Percentiles rank a stretch among this genome's conserved stretches.
Evolutionary conservation across 2,888 invertebrate species (phyloP).

Genomic region (Acronicta psi): DNA sequence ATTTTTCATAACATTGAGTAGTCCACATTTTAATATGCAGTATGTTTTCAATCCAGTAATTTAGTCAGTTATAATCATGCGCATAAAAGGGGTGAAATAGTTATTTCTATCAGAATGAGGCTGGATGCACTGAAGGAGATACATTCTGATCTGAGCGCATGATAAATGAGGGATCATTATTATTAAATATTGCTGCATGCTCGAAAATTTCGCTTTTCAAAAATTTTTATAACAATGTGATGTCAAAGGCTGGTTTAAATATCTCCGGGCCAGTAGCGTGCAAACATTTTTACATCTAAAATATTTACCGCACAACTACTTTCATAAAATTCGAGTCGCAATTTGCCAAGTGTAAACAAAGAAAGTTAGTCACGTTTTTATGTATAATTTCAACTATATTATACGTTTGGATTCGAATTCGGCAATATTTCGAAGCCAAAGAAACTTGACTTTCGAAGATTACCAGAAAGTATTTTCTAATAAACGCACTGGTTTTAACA

Average conservation of each 20-base stretch:
- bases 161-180: slow-evolving; percentile 16
- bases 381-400: too few relatives aligned
- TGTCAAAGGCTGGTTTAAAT: slow-evolving; percentile 38
- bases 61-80: slow-evolving; percentile 34
- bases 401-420: too few relatives aligned
- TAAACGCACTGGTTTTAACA: slow-evolving; percentile 3
- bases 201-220: slow-evolving; percentile 30
- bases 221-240: slow-evolving; percentile 16
- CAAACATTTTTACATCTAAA: not conserved
- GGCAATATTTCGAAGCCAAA: too few relatives aligned
- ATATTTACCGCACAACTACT: too few relatives aligned
- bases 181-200: slow-evolving; percentile 35
- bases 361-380: not conserved
- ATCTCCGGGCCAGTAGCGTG: slow-evolving; percentile 14
- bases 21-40: slow-evolving; percentile 29
- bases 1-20: slow-evolving; percentile 26
- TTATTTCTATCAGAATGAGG: slow-evolving; percentile 52
- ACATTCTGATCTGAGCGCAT: slow-evolving; percentile 50
- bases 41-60: slow-evolving; percentile 49
- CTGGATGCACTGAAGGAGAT: slow-evolving; percentile 47
- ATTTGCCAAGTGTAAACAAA: not conserved
- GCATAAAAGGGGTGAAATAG: slow-evolving; percentile 48
- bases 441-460: too few relatives aligned
- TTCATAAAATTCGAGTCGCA: slow-evolving; percentile 2
- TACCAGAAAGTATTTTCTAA: not conserved